Evolutionary conservation across 2,888 invertebrate species (phyloP), one percentile per base, ranked within the genome.

Genomic region (Melanostoma scalare): DNA sequence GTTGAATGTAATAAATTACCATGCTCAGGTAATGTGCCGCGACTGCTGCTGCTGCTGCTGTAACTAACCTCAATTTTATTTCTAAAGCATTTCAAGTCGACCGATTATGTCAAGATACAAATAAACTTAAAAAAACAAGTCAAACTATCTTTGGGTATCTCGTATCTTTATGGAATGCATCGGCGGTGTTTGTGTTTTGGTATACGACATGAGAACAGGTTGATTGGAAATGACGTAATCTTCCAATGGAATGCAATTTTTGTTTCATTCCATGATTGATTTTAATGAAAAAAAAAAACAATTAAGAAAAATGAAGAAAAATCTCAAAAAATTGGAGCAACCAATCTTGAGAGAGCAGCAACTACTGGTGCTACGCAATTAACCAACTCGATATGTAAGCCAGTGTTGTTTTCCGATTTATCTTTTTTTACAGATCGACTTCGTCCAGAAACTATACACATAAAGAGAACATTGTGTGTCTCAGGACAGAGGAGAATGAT

Each of bases 211-310:
- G 8, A 42, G 46, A 76, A 72, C 67, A 81, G 81, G 81, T 76
- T 81, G 81, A 76, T 76, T 81, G 71, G 44, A 56, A 61, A 65
- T 81, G 81, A 81, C 81, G 81, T 76, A 81, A 81, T 53, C 30
- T 53, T 75, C 33, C 50, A 55, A 46, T 74, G 79, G 68, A 79
- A 74, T 80, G 80, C 75, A 65, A 52, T 80, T 63, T 67, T 42
- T 40, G 20, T 20, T 48, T 48, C 44, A 31, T 20, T 65, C 20
- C 42, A 67, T 67, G 65, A 71, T 61, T 58, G 71, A 60, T 44
- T 63, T 58, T 61, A 50, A 40, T 33, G n/a, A 38, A 33, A 40
- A 35, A 42, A 31, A 40, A 36, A 35, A 55, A 44, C 56, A 5
- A 20, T 20, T 31, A 52, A 8, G 20, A 20, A 20, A 20, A 20